Percentiles rank a stretch among this genome's conserved stretches.
phyloP scores from a whole-genome alignment of 1,140 invertebrate species.

The Megalopta genalis region DNA sequence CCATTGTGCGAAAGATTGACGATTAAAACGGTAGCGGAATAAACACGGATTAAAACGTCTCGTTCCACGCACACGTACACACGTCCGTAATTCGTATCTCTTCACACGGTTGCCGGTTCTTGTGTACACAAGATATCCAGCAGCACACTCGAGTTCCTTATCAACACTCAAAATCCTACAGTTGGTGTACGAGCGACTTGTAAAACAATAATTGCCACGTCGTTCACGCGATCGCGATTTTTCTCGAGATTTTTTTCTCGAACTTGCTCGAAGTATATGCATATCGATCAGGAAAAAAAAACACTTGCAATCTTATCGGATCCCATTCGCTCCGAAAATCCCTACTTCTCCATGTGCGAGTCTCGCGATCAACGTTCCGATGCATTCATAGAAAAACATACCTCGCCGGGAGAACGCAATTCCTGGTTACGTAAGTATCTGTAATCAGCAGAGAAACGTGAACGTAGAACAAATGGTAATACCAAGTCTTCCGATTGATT shows the following conservation, averaged over 20 bases:
- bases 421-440: constrained; percentile 10
- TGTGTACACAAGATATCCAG: background rate
- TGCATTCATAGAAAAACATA: constrained; percentile 24
- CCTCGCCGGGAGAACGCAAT: background rate
- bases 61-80: too few species aligned
- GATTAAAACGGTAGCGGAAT: background rate
- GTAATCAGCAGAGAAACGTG: background rate
- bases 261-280: background rate
- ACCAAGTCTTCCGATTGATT: constrained; percentile 1
- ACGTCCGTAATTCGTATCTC: background rate
- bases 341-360: constrained; percentile 11
- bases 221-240: background rate
- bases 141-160: constrained; percentile 2
- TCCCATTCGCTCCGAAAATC: constrained; percentile 6
- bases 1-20: background rate
- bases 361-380: constrained; percentile 29
- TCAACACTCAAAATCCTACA: constrained; percentile 15
- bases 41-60: background rate
- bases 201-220: background rate
- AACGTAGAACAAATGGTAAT: background rate
- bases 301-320: too few species aligned
- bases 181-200: background rate
- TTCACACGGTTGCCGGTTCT: constrained; percentile 4
- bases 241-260: background rate
- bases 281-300: too few species aligned